phyloP scores from a whole-genome alignment of 2,888 invertebrate species.

The Homarus gammarus region DNA sequence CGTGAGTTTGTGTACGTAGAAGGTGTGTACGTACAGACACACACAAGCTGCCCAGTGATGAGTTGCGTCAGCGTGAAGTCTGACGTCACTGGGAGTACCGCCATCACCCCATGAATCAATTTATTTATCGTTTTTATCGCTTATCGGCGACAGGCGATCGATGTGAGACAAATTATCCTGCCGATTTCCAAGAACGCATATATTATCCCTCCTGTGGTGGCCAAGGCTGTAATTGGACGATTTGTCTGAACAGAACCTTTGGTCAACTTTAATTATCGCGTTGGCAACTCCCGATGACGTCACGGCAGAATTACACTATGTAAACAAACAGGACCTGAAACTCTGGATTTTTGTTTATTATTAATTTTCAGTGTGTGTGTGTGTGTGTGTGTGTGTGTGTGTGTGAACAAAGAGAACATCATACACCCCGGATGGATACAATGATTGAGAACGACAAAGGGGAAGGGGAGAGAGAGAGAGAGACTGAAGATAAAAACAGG shows the following conservation, averaged over 20 bases:
- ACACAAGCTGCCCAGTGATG: too few species aligned
- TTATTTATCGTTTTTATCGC: not conserved
- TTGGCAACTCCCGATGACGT: not conserved
- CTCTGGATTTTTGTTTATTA: not conserved
- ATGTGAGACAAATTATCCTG: not conserved
- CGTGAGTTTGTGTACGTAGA: too few species aligned
- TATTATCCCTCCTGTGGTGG: not conserved
- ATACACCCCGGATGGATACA: too few species aligned
- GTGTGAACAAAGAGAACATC: too few species aligned
- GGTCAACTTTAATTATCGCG: not conserved
- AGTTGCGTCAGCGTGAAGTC: not conserved
- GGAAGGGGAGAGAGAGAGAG: conserved; percentile 9
- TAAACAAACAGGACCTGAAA: not conserved
- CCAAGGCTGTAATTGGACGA: not conserved
- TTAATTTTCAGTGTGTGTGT: too few species aligned
- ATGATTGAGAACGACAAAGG: not conserved
- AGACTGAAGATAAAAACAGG: not conserved
- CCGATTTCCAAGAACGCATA: not conserved
- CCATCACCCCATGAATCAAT: not conserved
- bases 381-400: not conserved
- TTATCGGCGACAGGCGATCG: not conserved
- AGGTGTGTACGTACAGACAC: too few species aligned
- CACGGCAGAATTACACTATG: not conserved
- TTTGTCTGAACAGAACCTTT: not conserved
- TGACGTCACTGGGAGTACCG: not conserved